Evolutionary conservation across 2,797 vertebrate genomes (phyloP).

Genomic region (Phylloscopus collybita): DNA sequence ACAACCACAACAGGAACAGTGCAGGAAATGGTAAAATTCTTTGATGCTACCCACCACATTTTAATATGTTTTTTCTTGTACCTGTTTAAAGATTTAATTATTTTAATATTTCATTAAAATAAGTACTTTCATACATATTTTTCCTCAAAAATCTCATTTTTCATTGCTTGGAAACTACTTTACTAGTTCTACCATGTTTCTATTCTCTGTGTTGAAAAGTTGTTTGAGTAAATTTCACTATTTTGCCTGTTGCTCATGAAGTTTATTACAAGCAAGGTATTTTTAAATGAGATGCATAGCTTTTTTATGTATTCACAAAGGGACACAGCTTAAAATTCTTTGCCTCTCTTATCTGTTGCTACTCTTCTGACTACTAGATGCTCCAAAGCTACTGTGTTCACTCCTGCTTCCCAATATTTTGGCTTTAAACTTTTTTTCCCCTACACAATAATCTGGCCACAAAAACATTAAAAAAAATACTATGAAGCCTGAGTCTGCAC

Average conservation of each 20-base stretch:
- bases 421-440: neutral
- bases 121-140: neutral
- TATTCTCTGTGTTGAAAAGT: neutral
- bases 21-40: constrained; percentile 31
- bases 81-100: neutral
- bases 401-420: neutral
- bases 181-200: neutral
- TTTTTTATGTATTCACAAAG: neutral
- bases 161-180: neutral
- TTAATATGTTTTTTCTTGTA: neutral
- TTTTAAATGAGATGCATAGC: neutral
- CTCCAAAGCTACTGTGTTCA: neutral
- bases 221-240: neutral
- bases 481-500: neutral
- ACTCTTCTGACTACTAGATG: neutral
- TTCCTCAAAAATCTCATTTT: neutral
- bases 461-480: neutral
- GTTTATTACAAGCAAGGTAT: neutral
- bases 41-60: neutral
- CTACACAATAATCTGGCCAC: neutral
- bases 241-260: neutral
- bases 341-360: neutral
- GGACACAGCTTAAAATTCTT: neutral
- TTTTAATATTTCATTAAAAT: neutral
- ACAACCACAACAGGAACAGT: constrained; percentile 29